These are phyloP conservation scores for Chloroceryle aenea DNA, from an alignment of 2,113 vertebrate species.

Conservation along the genomic window DNA sequence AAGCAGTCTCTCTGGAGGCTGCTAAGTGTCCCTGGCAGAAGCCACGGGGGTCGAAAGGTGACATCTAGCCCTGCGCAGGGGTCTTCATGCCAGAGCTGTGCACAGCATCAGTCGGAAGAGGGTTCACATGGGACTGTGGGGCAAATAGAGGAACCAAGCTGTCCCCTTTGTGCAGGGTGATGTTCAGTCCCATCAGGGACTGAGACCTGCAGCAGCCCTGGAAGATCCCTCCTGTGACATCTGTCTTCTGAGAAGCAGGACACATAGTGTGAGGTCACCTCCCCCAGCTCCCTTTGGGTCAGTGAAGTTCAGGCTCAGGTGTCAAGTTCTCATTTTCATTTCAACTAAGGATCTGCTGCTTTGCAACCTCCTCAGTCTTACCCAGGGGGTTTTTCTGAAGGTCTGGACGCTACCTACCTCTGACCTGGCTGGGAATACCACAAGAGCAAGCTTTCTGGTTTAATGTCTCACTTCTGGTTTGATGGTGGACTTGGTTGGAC, in stretches of 20 bases:
- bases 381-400: background rate
- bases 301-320: background rate
- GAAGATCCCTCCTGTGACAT: fast-evolving
- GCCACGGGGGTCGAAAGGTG: background rate
- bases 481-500: background rate
- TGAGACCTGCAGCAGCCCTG: background rate
- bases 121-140: background rate
- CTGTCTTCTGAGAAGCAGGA: background rate
- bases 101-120: fast-evolving
- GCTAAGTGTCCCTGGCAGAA: background rate
- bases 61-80: background rate
- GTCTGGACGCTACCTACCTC: background rate
- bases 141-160: background rate
- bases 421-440: background rate
- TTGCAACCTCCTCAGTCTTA: background rate
- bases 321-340: background rate
- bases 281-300: background rate
- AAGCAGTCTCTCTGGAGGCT: background rate
- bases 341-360: background rate
- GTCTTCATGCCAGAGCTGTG: background rate
- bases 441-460: background rate
- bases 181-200: fast-evolving
- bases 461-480: background rate
- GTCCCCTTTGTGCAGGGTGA: fast-evolving
- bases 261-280: fast-evolving